Conservation (phyloP, 1,140 invertebrate species). For the Bombus consobrinus region DNA sequence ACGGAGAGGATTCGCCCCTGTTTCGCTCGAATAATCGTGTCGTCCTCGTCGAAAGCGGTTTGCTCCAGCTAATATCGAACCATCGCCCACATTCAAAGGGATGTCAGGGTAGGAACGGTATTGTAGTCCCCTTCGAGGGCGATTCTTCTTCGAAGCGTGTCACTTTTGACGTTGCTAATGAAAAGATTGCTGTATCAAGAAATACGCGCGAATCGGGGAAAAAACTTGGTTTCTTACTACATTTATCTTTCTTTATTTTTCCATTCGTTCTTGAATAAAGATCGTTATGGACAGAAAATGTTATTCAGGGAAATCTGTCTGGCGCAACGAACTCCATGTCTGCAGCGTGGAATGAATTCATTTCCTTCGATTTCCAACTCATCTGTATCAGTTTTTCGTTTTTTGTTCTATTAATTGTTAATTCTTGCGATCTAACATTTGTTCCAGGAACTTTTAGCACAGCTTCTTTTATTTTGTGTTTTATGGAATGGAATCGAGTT, state of each 20-base stretch:
- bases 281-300: background rate
- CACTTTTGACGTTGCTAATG: constrained; percentile 48
- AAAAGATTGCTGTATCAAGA: constrained; percentile 32
- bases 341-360: too few relatives aligned
- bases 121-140: constrained; percentile 33
- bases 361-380: too few relatives aligned
- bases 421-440: too few relatives aligned
- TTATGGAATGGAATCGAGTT: too few relatives aligned
- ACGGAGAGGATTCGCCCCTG: constrained; percentile 65
- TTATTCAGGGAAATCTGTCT: too few relatives aligned
- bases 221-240: background rate
- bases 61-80: constrained; percentile 68
- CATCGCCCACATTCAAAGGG: constrained; percentile 44
- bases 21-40: constrained; percentile 66
- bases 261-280: background rate
- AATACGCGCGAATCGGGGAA: background rate
- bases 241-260: background rate
- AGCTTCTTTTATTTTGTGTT: too few relatives aligned
- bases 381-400: too few relatives aligned
- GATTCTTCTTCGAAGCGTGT: constrained; percentile 43
- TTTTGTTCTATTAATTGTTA: too few relatives aligned
- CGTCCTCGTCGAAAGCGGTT: constrained; percentile 65
- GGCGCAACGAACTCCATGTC: too few relatives aligned
- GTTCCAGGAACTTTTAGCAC: too few relatives aligned
- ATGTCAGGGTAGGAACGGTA: constrained; percentile 33